phyloP scores from a whole-genome alignment of 2,888 invertebrate genomes.

The Macaria liturata region DNA sequence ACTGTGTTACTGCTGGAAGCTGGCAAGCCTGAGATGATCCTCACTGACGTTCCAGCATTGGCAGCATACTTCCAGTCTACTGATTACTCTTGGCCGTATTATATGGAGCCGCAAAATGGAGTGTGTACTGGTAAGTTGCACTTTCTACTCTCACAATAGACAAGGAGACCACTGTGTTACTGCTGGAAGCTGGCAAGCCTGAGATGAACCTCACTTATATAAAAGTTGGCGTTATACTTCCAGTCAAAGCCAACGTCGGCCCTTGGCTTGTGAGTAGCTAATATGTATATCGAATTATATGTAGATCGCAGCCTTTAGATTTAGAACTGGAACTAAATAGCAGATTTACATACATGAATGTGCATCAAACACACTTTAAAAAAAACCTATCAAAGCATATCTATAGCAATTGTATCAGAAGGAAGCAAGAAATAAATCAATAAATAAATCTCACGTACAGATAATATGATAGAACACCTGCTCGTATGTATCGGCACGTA shows the following conservation, averaged over 20 bases:
- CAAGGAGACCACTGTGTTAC: slow-evolving; percentile 63
- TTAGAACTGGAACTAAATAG: no score
- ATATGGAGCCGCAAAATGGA: slow-evolving; percentile 84
- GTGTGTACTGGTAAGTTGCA: slow-evolving; percentile 79
- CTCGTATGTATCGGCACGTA: background rate
- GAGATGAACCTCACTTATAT: slow-evolving; percentile 78
- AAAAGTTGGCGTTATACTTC: no score
- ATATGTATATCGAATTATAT: no score
- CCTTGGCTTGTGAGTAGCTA: no score
- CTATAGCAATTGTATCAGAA: no score
- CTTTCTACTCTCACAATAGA: slow-evolving; percentile 54
- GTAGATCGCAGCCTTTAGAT: no score
- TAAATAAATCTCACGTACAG: background rate
- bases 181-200: slow-evolving; percentile 66
- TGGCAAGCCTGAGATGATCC: slow-evolving; percentile 71
- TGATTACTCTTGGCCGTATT: slow-evolving; percentile 88
- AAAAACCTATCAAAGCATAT: no score
- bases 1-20: slow-evolving; percentile 68
- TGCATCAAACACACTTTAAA: no score
- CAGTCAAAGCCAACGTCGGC: no score
- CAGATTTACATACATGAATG: no score
- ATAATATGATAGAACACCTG: background rate
- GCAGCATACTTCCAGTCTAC: slow-evolving; percentile 84
- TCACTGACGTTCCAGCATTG: slow-evolving; percentile 82
- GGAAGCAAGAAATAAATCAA: background rate